Conservation (phyloP, 2,113 vertebrate species). For the Cebidichthys violaceus region DNA sequence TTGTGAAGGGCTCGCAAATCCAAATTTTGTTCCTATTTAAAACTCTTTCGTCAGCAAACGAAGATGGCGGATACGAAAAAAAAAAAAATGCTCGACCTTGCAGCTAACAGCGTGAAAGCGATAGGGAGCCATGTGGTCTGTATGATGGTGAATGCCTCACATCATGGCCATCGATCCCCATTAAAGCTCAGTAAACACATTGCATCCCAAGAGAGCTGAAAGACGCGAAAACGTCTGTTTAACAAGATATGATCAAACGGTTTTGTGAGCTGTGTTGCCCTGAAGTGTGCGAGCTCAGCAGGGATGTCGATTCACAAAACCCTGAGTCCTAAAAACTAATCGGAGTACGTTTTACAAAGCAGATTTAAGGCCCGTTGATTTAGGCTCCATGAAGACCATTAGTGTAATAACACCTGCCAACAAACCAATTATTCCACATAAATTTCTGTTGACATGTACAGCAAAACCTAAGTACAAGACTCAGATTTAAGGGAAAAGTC, state of each 20-base stretch:
- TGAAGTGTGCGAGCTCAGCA: slow-evolving; percentile 42
- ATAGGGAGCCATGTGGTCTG: not conserved
- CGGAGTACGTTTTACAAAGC: not conserved
- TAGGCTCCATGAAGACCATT: not conserved
- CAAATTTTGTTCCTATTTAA: not conserved
- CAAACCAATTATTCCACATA: slow-evolving; percentile 5
- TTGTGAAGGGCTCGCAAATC: not conserved
- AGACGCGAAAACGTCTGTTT: slow-evolving; percentile 34
- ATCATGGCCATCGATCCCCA: slow-evolving; percentile 58
- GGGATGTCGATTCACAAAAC: slow-evolving; percentile 25
- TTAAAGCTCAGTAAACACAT: slow-evolving; percentile 55
- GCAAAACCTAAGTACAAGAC: not conserved
- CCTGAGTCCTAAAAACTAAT: slow-evolving; percentile 10
- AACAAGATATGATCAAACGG: slow-evolving; percentile 35
- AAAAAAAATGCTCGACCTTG: not conserved
- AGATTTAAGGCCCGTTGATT: not conserved
- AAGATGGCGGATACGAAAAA: not conserved
- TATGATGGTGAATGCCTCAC: slow-evolving; percentile 13
- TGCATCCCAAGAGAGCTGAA: slow-evolving; percentile 54
- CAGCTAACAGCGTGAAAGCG: not conserved
- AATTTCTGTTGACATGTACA: not conserved
- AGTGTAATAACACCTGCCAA: slow-evolving; percentile 12
- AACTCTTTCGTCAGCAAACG: not conserved
- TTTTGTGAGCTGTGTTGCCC: slow-evolving; percentile 30
- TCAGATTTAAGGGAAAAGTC: not conserved